Base-by-base conservation (phyloP, 2,888 invertebrate species). In the Drosophila sordidapex region DNA sequence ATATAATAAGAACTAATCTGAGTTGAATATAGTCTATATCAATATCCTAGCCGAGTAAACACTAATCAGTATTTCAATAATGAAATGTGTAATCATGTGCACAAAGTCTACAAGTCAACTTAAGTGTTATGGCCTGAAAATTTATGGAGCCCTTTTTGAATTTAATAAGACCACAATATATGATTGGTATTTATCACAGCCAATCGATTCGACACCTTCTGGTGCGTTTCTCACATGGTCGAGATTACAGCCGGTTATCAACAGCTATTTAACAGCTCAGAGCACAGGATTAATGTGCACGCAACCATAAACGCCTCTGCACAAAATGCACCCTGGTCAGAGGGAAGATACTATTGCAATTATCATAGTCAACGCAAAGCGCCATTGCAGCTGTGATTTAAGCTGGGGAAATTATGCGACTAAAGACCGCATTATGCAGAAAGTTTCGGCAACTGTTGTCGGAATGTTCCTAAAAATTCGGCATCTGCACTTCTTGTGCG, bases 371-470 rank as follows among this genome's bases (percentile, higher is more conserved):
- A 57, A n/a, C 27, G 56, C 25, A 13, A 40, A 49, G 21, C 25
- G 54, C 57, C 56, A 61, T 51, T 58, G 62, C 67, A 65, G 63
- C 70, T 70, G 65, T 65, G 73, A 59, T 61, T 49, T 56, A 61
- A 68, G n/a, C 48, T 38, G 54, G 51, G 36, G 54, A 54, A 70
- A 72, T 51, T 70, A 68, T 60, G 67, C 51, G 61, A 76, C 54
- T 67, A 64, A 76, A 76, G 76, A 82, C 70, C 76, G 65, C 62
- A 68, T 66, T 71, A 72, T 76, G 76, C 46, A 53, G 33, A 38
- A 49, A 54, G 63, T 63, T 40, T 48, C 49, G 4, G 33, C 66
- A 60, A 65, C 52, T 49, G 29, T 31, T 25, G 31, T 33, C 49
- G 40, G 27, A 31, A 33, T 29, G n/a, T n/a, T 56, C 11, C 2